Conservation (phyloP, 2,888 invertebrate genomes). For the Andrena trimmerana region DNA sequence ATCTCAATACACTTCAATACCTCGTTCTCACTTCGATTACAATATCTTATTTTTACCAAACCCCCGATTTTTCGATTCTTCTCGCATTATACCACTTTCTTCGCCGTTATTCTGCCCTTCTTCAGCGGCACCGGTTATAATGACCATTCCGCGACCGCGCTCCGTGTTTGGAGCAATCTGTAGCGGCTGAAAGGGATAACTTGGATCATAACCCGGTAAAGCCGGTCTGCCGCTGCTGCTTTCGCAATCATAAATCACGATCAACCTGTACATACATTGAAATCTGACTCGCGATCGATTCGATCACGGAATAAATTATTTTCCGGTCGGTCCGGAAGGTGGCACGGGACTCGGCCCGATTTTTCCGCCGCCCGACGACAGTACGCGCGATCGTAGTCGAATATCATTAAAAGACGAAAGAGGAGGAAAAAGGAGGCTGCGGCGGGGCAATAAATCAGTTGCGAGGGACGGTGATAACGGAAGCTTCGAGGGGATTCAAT, state of each 20-base stretch:
- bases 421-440: slow-evolving; percentile 39
- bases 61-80: too few species aligned
- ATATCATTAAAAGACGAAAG: slow-evolving; percentile 42
- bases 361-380: slow-evolving; percentile 21
- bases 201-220: slow-evolving; percentile 9
- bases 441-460: slow-evolving; percentile 61
- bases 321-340: slow-evolving; percentile 26
- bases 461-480: slow-evolving; percentile 63
- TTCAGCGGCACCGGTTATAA: background rate
- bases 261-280: slow-evolving; percentile 9
- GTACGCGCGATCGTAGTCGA: slow-evolving; percentile 19
- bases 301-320: slow-evolving; percentile 21
- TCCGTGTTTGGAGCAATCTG: background rate
- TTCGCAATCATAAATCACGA: slow-evolving; percentile 47
- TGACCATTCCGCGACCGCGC: background rate
- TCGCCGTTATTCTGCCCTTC: background rate
- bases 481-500: slow-evolving; percentile 70
- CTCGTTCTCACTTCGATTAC: too few species aligned
- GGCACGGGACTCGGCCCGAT: slow-evolving; percentile 5
- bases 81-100: background rate
- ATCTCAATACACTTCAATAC: too few species aligned
- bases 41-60: too few species aligned
- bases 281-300: slow-evolving; percentile 5
- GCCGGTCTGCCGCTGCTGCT: slow-evolving; percentile 6
- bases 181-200: slow-evolving; percentile 3